Evolutionary conservation across 2,888 invertebrate genomes (phyloP).

Genomic region (Oxycera nigricornis): DNA sequence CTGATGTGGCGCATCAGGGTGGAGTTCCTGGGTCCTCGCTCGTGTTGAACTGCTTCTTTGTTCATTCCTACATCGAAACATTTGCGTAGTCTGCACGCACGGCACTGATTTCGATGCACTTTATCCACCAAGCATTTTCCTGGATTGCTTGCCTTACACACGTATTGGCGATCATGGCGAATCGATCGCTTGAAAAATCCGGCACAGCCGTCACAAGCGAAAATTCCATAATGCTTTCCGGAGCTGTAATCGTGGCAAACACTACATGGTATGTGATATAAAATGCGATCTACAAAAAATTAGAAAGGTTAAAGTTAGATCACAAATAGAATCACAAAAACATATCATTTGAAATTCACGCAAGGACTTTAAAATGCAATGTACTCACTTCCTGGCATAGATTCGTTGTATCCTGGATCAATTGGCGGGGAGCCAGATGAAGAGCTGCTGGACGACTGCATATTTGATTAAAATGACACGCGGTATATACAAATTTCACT

Average conservation of each 20-base stretch:
- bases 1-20: slow-evolving; percentile 93
- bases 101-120: slow-evolving; percentile 94
- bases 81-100: slow-evolving; percentile 89
- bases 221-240: slow-evolving; percentile 99
- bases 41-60: slow-evolving; percentile 97
- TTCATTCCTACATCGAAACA: slow-evolving; percentile 96
- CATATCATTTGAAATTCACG: neutral
- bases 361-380: too few relatives aligned
- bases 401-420: slow-evolving; percentile 1
- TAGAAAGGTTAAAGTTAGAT: neutral
- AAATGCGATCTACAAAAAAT: slow-evolving; percentile 80
- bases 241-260: slow-evolving; percentile 98
- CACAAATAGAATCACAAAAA: neutral
- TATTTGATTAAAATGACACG: too few relatives aligned
- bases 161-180: slow-evolving; percentile 91
- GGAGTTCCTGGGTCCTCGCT: slow-evolving; percentile 94
- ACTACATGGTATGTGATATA: slow-evolving; percentile 95
- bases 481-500: too few relatives aligned
- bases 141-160: slow-evolving; percentile 89
- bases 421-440: neutral
- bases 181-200: slow-evolving; percentile 94
- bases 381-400: neutral
- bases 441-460: slow-evolving; percentile 15
- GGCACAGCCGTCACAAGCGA: slow-evolving; percentile 96
- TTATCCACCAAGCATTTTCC: slow-evolving; percentile 92